These are phyloP conservation scores for Oscheius sp. DNA, from an alignment of 1,140 invertebrate species.

Conservation along the genomic window DNA sequence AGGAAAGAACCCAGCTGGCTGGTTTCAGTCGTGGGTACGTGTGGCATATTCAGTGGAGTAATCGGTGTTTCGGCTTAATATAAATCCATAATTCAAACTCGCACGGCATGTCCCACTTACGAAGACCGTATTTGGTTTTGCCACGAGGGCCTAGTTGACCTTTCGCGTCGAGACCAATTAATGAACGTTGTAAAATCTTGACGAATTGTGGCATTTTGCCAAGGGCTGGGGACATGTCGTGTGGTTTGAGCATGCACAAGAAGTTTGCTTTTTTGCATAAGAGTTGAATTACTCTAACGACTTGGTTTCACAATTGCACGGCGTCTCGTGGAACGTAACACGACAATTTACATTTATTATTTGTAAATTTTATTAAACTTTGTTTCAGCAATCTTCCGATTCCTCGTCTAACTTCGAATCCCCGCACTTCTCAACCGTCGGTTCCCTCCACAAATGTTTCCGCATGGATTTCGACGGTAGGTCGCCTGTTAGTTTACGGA, in stretches of 20 bases:
- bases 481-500: constrained; percentile 3
- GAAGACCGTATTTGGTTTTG: too few species aligned
- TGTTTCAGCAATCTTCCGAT: constrained; percentile 41
- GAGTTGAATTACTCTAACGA: not conserved
- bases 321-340: constrained; percentile 50
- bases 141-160: too few species aligned
- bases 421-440: not conserved
- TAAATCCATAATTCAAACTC: constrained; percentile 18
- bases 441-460: constrained; percentile 36
- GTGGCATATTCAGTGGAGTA: too few species aligned
- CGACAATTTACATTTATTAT: constrained; percentile 43
- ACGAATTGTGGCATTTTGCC: not conserved
- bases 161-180: too few species aligned
- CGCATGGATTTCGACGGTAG: constrained; percentile 38
- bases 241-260: too few species aligned
- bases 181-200: not conserved
- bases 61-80: constrained; percentile 42
- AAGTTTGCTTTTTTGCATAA: too few species aligned
- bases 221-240: too few species aligned
- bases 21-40: too few species aligned
- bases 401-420: not conserved
- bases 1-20: constrained; percentile 37
- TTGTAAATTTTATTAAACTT: constrained; percentile 46
- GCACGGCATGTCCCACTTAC: not conserved
- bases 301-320: constrained; percentile 52